A percentile compares a stretch with the other conserved stretches of the same genome.
These are phyloP conservation scores for Colostygia pectinataria DNA, from an alignment of 2,888 invertebrate genomes.

Conservation along the genomic window DNA sequence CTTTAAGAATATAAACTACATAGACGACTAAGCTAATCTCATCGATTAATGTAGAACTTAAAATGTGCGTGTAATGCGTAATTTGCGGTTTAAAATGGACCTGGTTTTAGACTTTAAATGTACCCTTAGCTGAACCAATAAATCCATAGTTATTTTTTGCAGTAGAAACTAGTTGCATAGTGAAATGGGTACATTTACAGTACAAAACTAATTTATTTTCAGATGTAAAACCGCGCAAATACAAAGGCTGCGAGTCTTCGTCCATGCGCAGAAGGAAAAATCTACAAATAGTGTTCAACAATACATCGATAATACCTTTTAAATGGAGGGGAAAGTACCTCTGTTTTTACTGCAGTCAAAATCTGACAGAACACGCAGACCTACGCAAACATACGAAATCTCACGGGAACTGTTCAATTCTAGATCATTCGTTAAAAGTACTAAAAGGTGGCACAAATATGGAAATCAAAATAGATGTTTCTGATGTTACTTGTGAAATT, in stretches of 20 bases:
- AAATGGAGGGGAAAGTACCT: constrained; percentile 78
- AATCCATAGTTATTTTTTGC: constrained; percentile 21
- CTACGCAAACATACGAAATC: constrained; percentile 64
- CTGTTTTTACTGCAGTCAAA: constrained; percentile 74
- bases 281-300: constrained; percentile 73
- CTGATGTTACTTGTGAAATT: constrained; percentile 62
- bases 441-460: constrained; percentile 73
- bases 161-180: constrained; percentile 36
- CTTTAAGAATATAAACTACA: no score
- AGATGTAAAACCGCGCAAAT: constrained; percentile 67
- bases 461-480: constrained; percentile 75
- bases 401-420: constrained; percentile 66
- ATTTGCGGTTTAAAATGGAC: neutral
- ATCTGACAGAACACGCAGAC: constrained; percentile 59
- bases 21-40: no score
- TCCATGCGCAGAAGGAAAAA: constrained; percentile 72
- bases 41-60: no score
- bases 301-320: constrained; percentile 72
- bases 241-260: constrained; percentile 64
- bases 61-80: neutral
- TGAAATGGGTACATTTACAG: constrained; percentile 74
- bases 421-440: constrained; percentile 69
- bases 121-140: constrained; percentile 47
- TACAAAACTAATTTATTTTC: constrained; percentile 62
- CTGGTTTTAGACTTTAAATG: constrained; percentile 56